Evolutionary conservation across 2,113 vertebrate species (phyloP).

Genomic region (Todiramphus saurophagus): DNA sequence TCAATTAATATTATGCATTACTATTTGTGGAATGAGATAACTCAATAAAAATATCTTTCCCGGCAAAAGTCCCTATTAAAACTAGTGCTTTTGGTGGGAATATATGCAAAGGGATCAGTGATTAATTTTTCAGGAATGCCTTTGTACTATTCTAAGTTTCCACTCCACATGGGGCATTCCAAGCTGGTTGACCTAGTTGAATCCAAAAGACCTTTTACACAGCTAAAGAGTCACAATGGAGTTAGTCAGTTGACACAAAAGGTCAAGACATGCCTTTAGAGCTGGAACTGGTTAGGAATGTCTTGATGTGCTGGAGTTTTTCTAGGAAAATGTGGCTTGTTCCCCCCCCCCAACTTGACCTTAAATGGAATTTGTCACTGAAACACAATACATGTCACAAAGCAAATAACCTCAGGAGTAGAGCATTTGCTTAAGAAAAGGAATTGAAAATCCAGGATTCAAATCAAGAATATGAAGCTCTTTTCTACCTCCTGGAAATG

Average conservation of each 20-base stretch:
- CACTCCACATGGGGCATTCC: not conserved
- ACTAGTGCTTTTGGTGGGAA: not conserved
- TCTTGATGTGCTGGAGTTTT: not conserved
- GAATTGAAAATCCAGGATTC: not conserved
- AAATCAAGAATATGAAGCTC: not conserved
- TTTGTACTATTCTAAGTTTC: conserved; percentile 15
- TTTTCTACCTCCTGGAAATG: not conserved
- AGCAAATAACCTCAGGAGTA: not conserved
- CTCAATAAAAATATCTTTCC: not conserved
- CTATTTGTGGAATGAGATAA: not conserved
- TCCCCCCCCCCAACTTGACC: not conserved
- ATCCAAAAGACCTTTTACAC: not conserved
- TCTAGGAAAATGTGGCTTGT: not conserved
- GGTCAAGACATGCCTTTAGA: not conserved
- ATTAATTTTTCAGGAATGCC: conserved; percentile 2
- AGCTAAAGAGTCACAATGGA: not conserved
- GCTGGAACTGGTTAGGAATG: not conserved
- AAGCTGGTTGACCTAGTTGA: not conserved
- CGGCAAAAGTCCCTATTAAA: not conserved
- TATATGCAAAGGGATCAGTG: not conserved
- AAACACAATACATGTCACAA: not conserved
- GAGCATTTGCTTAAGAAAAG: not conserved
- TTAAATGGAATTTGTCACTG: not conserved
- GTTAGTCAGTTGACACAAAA: not conserved
- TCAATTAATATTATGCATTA: not conserved